Conservation (phyloP, 2,888 invertebrate species). For the Eupithecia subumbrata region DNA sequence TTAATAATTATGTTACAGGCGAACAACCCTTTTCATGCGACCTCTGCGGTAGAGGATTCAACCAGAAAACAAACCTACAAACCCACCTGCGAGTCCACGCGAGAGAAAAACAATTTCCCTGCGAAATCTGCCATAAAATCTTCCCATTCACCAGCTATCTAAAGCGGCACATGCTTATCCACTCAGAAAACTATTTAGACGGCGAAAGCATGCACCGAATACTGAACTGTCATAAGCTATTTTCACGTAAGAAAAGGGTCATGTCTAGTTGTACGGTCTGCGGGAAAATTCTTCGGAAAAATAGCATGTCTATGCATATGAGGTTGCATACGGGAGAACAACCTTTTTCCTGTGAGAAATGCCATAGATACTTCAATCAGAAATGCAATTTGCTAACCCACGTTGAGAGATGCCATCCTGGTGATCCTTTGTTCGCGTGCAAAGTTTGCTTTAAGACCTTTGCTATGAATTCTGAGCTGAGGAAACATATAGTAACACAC, state of each 20-base stretch:
- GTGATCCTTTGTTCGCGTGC: conserved; percentile 19
- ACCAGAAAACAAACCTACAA: conserved; percentile 24
- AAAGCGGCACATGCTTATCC: conserved; percentile 23
- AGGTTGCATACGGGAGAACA: conserved; percentile 14
- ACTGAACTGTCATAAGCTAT: conserved; percentile 24
- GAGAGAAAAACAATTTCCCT: conserved; percentile 21
- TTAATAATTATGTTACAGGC: background rate
- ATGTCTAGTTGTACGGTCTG: conserved; percentile 14
- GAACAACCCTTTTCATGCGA: conserved; percentile 25
- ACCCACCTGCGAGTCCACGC: conserved; percentile 27
- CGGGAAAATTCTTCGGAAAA: conserved; percentile 11
- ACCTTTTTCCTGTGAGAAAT: conserved; percentile 21
- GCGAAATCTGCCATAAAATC: conserved; percentile 16
- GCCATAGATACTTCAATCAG: conserved; percentile 18
- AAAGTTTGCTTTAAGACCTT: conserved; percentile 18
- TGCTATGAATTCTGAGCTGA: conserved; percentile 14
- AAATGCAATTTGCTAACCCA: conserved; percentile 27
- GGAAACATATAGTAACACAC: conserved; percentile 9
- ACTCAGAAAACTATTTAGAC: conserved; percentile 6
- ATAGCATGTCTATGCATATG: conserved; percentile 17
- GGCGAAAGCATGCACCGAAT: conserved; percentile 14
- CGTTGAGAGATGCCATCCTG: conserved; percentile 21
- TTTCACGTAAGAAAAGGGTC: background rate
- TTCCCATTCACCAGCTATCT: conserved; percentile 23
- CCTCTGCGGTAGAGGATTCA: conserved; percentile 25